These are phyloP conservation scores for Bubo blakistoni DNA, from an alignment of 2,113 vertebrate genomes.

Conservation along the genomic window DNA sequence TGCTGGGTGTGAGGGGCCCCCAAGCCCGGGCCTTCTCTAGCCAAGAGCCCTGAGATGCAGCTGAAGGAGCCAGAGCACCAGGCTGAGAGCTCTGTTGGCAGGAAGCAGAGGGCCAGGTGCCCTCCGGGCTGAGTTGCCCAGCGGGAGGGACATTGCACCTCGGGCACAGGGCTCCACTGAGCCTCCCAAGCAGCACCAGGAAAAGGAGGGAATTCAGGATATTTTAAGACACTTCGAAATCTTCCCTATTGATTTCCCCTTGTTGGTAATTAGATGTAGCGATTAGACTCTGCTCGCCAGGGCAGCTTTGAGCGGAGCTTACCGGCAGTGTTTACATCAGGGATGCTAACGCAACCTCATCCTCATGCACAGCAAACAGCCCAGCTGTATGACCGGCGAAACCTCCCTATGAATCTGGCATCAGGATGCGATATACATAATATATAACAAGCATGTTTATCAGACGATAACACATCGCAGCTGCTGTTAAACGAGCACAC, in stretches of 20 bases:
- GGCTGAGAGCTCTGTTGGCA: no score
- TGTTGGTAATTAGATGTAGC: not conserved
- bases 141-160: no score
- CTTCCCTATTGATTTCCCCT: not conserved
- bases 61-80: no score
- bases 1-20: accelerated
- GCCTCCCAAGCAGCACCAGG: not conserved
- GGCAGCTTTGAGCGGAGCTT: not conserved
- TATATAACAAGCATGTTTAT: slow-evolving; percentile 40
- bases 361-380: slow-evolving; percentile 13
- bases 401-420: not conserved
- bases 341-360: not conserved
- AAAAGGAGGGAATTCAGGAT: not conserved
- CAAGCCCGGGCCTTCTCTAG: accelerated
- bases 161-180: no score
- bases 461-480: slow-evolving; percentile 8
- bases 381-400: not conserved
- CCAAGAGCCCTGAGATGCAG: not conserved
- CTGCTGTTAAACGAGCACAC: slow-evolving; percentile 31
- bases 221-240: not conserved
- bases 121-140: no score
- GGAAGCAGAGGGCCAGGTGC: not conserved
- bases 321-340: not conserved
- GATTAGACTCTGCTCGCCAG: not conserved
- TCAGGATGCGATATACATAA: not conserved